Evolutionary conservation across 2,888 invertebrate genomes (phyloP).

Genomic region (Cryptus armator): DNA sequence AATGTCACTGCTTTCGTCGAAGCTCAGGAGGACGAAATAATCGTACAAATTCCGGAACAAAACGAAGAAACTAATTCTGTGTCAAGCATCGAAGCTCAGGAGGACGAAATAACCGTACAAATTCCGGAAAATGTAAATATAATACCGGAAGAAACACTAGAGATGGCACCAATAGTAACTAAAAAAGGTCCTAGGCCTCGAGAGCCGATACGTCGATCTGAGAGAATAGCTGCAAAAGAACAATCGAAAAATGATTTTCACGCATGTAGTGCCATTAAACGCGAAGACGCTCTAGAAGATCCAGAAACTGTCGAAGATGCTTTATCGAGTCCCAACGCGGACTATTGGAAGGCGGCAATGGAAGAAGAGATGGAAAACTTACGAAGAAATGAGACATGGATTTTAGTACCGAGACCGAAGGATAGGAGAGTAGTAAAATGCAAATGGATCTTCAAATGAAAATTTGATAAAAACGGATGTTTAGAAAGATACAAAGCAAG

Average conservation of each 20-base stretch:
- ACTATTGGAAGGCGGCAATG: constrained; percentile 4
- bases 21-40: too few species aligned
- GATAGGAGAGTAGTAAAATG: constrained; percentile 1
- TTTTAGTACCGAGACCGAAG: background rate
- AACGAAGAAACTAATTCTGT: too few species aligned
- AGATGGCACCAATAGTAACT: background rate
- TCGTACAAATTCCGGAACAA: too few species aligned
- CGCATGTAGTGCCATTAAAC: background rate
- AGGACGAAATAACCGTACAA: too few species aligned
- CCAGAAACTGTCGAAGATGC: constrained; percentile 11
- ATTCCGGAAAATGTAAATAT: too few species aligned
- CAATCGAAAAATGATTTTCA: background rate
- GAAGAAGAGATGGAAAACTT: constrained; percentile 7
- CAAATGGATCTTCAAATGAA: constrained; percentile 16
- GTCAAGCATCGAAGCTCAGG: too few species aligned
- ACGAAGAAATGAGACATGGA: background rate
- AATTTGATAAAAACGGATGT: constrained; percentile 12
- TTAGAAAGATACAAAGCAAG: constrained; percentile 14
- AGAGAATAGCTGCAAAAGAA: background rate
- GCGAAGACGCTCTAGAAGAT: background rate
- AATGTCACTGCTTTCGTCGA: too few species aligned
- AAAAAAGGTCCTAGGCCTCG: background rate
- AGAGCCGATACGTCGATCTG: background rate
- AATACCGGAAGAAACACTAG: too few species aligned
- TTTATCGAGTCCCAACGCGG: background rate